Conservation (phyloP, 2,113 vertebrate species). For the Chunga burmeisteri region DNA sequence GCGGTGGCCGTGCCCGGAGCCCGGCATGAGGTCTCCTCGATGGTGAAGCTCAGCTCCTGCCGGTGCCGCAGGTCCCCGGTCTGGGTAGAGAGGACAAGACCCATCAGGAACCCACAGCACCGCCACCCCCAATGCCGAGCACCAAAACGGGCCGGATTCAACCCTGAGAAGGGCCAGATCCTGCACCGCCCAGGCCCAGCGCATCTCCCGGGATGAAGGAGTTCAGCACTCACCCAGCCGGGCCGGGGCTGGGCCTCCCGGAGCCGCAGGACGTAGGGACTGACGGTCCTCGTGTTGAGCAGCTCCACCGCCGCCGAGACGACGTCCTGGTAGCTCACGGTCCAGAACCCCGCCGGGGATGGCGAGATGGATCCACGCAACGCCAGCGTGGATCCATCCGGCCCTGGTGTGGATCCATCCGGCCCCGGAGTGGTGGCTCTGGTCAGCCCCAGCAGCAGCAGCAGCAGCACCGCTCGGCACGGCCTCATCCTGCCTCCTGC, state of each 20-base stretch:
- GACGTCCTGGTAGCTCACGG: accelerated
- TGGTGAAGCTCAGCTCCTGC: background rate
- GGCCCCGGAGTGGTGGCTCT: background rate
- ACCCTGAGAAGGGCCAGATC: accelerated
- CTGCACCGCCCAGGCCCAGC: accelerated
- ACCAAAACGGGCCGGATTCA: accelerated
- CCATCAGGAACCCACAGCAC: background rate
- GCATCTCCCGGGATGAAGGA: accelerated
- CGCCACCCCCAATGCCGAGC: background rate
- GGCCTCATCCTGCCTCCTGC: background rate
- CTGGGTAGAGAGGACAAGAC: background rate
- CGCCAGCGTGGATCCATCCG: accelerated
- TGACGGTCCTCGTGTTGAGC: background rate
- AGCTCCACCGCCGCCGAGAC: background rate
- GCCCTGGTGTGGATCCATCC: background rate
- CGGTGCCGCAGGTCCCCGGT: background rate
- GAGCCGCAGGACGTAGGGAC: background rate
- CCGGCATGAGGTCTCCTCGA: background rate
- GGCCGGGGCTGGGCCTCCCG: background rate
- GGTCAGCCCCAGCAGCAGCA: background rate
- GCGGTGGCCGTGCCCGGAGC: accelerated
- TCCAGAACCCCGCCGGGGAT: accelerated
- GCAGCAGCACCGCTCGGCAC: background rate
- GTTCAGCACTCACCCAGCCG: background rate
- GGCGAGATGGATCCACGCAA: accelerated